These are phyloP conservation scores for Brachypodius melanocephalos DNA, from an alignment of 2,113 vertebrate genomes.

Conservation along the genomic window DNA sequence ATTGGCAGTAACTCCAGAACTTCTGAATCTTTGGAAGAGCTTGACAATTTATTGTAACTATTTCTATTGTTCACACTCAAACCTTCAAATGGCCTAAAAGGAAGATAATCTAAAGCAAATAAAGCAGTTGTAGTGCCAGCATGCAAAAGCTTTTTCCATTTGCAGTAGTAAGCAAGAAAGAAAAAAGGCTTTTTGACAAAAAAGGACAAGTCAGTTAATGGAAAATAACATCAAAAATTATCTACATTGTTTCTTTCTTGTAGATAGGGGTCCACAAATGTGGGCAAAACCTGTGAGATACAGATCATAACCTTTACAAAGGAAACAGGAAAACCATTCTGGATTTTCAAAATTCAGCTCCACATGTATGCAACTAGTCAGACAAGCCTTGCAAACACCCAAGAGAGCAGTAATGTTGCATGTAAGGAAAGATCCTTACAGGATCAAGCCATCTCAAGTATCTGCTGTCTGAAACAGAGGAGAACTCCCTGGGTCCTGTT, in stretches of 20 bases:
- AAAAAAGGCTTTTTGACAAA: not conserved
- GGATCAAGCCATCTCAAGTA: not conserved
- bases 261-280: fast-evolving
- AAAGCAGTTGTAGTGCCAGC: not conserved
- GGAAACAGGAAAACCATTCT: not conserved
- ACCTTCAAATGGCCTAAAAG: slow-evolving; percentile 54
- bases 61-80: slow-evolving; percentile 38
- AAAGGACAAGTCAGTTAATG: not conserved
- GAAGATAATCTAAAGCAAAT: slow-evolving; percentile 27
- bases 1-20: slow-evolving; percentile 61
- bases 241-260: not conserved
- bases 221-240: not conserved
- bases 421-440: not conserved
- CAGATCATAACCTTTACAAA: not conserved
- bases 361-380: fast-evolving
- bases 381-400: not conserved
- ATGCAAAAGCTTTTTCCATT: not conserved
- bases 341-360: not conserved
- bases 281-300: not conserved
- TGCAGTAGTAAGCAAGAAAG: not conserved
- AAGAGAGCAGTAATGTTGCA: not conserved
- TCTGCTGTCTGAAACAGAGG: not conserved
- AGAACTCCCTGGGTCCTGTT: not conserved
- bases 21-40: slow-evolving; percentile 58
- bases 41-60: slow-evolving; percentile 49